Evolutionary conservation across 2,888 invertebrate genomes (phyloP).

Genomic region (Glaucopsyche alexis): DNA sequence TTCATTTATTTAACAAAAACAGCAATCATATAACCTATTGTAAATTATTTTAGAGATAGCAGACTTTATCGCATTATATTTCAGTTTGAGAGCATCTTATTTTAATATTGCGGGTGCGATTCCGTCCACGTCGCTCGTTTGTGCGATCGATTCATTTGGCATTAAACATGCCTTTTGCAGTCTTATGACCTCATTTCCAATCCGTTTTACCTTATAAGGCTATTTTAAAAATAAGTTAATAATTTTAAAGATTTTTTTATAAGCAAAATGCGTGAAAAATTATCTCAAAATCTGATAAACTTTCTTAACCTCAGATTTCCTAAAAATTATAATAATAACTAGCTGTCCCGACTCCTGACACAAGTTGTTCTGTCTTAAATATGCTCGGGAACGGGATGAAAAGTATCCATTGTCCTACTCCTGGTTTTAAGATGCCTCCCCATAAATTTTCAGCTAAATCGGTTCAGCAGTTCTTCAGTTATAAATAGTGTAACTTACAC

Average conservation of each 20-base stretch:
- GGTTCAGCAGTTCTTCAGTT: no score
- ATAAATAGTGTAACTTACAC: no score
- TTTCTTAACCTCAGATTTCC: neutral
- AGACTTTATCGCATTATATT: conserved; percentile 9
- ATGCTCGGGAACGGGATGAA: no score
- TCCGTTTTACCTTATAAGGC: conserved; percentile 7
- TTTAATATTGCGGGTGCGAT: conserved; percentile 13
- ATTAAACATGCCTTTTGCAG: neutral
- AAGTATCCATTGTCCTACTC: no score
- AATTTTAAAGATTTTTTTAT: no score
- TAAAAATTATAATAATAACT: no score
- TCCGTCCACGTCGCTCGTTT: neutral
- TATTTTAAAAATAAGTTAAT: neutral
- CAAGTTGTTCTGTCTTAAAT: no score
- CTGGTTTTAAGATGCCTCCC: no score
- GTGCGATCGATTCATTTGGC: conserved; percentile 8
- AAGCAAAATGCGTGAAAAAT: neutral
- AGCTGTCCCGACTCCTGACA: no score
- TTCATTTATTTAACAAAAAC: no score
- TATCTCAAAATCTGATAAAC: neutral
- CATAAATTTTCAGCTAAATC: no score
- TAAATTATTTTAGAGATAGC: neutral
- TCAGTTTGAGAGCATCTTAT: conserved; percentile 2
- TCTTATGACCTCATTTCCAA: conserved; percentile 8
- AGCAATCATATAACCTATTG: no score